Conservation (phyloP, 1,140 invertebrate genomes). For the Macrobrachium nipponense region DNA sequence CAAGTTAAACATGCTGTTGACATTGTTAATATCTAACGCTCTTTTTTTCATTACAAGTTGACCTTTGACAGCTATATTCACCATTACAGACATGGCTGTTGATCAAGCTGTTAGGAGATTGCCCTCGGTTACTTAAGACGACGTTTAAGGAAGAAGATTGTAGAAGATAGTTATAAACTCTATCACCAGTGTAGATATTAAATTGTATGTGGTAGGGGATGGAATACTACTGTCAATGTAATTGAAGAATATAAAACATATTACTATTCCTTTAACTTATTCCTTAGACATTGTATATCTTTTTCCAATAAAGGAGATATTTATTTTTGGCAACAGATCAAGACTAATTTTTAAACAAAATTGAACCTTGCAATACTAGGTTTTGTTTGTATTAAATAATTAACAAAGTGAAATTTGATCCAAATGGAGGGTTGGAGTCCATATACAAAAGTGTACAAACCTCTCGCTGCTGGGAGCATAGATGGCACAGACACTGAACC, state of each 20-base stretch:
- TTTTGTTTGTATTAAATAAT: not conserved
- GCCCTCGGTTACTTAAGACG: not conserved
- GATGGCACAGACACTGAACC: conserved; percentile 86
- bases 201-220: too few relatives aligned
- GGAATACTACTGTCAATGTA: too few relatives aligned
- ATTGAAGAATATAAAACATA: too few relatives aligned
- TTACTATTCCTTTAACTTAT: too few relatives aligned
- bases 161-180: not conserved
- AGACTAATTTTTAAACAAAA: too few relatives aligned
- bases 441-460: conserved; percentile 24
- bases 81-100: not conserved
- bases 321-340: too few relatives aligned
- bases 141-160: not conserved
- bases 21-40: too few relatives aligned
- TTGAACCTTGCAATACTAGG: too few relatives aligned
- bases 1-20: too few relatives aligned
- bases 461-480: conserved; percentile 66
- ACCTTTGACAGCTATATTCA: not conserved
- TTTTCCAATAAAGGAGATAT: too few relatives aligned
- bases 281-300: too few relatives aligned
- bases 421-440: not conserved
- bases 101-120: conserved; percentile 1
- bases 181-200: not conserved
- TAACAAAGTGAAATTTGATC: not conserved
- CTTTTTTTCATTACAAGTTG: too few relatives aligned